Evolutionary conservation across 2,797 vertebrate genomes (phyloP).

Genomic region (Craterocephalus amniculus): DNA sequence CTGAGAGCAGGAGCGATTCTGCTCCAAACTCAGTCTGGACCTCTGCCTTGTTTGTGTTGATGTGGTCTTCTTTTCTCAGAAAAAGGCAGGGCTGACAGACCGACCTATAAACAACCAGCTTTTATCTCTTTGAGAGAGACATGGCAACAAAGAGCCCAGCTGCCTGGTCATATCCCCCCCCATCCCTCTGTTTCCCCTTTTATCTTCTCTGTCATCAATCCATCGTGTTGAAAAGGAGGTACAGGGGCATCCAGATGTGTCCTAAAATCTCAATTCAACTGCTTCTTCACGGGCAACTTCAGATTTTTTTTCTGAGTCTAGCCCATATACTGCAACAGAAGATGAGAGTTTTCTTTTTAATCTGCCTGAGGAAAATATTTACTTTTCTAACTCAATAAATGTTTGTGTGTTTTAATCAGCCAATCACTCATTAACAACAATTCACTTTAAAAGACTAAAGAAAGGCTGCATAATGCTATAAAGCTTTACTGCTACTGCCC

Average conservation of each 20-base stretch:
- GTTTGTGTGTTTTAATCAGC: slow-evolving; percentile 2
- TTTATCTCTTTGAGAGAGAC: slow-evolving; percentile 78
- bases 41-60: slow-evolving; percentile 53
- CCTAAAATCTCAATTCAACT: slow-evolving; percentile 54
- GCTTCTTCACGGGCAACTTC: slow-evolving; percentile 29
- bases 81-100: slow-evolving; percentile 70
- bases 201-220: slow-evolving; percentile 76
- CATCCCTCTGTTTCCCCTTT: slow-evolving; percentile 69
- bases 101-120: slow-evolving; percentile 78
- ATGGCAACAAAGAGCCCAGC: slow-evolving; percentile 80
- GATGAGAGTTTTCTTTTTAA: slow-evolving; percentile 23
- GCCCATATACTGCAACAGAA: slow-evolving; percentile 11
- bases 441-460: neutral
- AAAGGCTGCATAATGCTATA: neutral
- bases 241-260: slow-evolving; percentile 37
- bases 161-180: slow-evolving; percentile 57
- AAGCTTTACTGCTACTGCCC: neutral
- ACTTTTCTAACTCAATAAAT: slow-evolving; percentile 26
- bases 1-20: slow-evolving; percentile 40
- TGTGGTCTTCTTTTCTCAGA: slow-evolving; percentile 51
- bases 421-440: neutral
- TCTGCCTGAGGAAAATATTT: slow-evolving; percentile 13
- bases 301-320: slow-evolving; percentile 31
- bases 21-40: slow-evolving; percentile 69
- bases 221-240: slow-evolving; percentile 48